Evolutionary conservation across 2,888 invertebrate genomes (phyloP).

Genomic region (Carterocephalus palaemon): DNA sequence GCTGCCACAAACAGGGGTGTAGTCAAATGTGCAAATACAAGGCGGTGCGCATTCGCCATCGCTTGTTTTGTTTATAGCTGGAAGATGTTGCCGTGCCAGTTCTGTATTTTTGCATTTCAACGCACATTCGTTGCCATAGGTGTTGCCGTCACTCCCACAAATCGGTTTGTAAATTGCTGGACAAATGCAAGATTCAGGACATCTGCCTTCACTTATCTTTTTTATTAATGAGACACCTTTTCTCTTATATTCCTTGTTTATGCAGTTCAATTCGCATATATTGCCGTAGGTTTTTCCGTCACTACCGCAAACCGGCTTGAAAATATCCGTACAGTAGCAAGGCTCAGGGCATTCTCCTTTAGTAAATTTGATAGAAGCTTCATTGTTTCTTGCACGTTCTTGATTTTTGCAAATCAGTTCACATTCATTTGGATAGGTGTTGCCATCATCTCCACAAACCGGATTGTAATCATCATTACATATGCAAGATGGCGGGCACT

Average conservation of each 20-base stretch:
- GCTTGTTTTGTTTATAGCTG: too few species aligned
- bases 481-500: constrained; percentile 24
- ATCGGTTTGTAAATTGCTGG: constrained; percentile 23
- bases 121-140: constrained; percentile 29
- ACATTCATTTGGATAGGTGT: constrained; percentile 28
- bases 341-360: constrained; percentile 34
- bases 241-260: constrained; percentile 35
- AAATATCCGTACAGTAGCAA: constrained; percentile 32
- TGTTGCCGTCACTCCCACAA: constrained; percentile 30
- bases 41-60: too few species aligned
- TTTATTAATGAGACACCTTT: constrained; percentile 25
- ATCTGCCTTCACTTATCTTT: neutral
- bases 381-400: constrained; percentile 5
- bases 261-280: constrained; percentile 38
- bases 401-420: constrained; percentile 27
- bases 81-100: too few species aligned
- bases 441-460: constrained; percentile 39
- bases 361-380: constrained; percentile 20
- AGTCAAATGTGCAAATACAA: too few species aligned
- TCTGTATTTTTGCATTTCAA: constrained; percentile 27
- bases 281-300: constrained; percentile 38
- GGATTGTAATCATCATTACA: constrained; percentile 25
- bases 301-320: constrained; percentile 31
- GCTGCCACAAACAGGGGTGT: constrained; percentile 27
- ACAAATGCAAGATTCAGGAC: constrained; percentile 27